These are phyloP conservation scores for Halictus ligatus DNA, from an alignment of 2,888 invertebrate genomes.

Conservation along the genomic window DNA sequence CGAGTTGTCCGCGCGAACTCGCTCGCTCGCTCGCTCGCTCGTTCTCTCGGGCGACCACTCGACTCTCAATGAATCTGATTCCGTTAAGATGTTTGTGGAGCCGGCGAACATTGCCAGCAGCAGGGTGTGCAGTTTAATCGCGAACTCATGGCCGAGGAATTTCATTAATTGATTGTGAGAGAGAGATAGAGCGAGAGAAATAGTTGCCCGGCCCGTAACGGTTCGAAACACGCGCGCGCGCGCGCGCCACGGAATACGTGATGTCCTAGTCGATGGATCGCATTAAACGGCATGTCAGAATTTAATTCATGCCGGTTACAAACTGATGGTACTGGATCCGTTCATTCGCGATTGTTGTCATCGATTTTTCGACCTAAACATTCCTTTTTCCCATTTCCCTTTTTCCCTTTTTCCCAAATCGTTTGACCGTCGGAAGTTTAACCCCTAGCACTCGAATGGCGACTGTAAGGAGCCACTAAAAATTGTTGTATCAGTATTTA, in stretches of 20 bases:
- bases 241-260: not conserved
- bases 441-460: too few species aligned
- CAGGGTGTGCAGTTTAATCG: slow-evolving; percentile 1
- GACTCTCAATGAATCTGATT: slow-evolving; percentile 23
- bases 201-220: not conserved
- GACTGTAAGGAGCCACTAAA: too few species aligned
- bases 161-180: slow-evolving; percentile 1
- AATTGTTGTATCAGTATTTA: too few species aligned
- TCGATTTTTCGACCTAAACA: not conserved
- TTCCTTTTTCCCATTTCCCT: too few species aligned
- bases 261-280: not conserved
- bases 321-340: not conserved
- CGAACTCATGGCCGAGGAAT: slow-evolving; percentile 4
- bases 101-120: slow-evolving; percentile 6
- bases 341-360: not conserved
- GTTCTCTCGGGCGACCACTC: not conserved
- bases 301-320: not conserved
- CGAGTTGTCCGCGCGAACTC: not conserved
- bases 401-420: too few species aligned
- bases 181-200: not conserved
- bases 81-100: slow-evolving; percentile 22
- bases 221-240: not conserved
- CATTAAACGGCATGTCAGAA: not conserved
- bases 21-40: not conserved
- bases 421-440: not conserved